phyloP scores from a whole-genome alignment of 2,888 invertebrate species.

The Sipha maydis region DNA sequence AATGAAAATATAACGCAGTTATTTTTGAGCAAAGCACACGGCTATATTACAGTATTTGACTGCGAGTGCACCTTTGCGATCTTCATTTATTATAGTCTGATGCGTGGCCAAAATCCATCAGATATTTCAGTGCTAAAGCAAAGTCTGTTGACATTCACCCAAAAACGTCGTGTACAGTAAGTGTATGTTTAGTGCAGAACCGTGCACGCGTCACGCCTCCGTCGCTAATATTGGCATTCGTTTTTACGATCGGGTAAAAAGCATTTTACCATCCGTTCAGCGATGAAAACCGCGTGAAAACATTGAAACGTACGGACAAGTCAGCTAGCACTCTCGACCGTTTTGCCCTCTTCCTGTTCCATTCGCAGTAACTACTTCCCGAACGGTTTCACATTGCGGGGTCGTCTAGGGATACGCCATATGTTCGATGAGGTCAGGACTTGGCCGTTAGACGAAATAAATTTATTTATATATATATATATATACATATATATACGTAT shows the following conservation, averaged over 20 bases:
- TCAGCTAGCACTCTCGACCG: neutral
- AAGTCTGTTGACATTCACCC: constrained; percentile 32
- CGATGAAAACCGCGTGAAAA: neutral
- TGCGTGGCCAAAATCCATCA: constrained; percentile 27
- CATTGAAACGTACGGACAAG: neutral
- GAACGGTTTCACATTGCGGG: neutral
- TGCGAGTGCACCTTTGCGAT: constrained; percentile 17
- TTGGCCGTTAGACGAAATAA: constrained; percentile 6
- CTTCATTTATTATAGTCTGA: constrained; percentile 29
- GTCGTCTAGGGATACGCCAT: constrained; percentile 33
- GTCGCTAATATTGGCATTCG: neutral
- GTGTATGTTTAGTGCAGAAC: too few species aligned
- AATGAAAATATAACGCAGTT: neutral
- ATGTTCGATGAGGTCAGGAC: constrained; percentile 51
- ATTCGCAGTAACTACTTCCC: too few species aligned
- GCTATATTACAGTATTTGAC: neutral
- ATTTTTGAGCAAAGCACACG: neutral
- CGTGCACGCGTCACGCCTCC: too few species aligned
- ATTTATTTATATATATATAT: neutral
- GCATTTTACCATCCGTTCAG: neutral
- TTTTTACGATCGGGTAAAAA: constrained; percentile 12
- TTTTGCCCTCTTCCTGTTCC: too few species aligned
- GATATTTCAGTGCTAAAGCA: constrained; percentile 34
- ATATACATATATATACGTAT: too few species aligned
- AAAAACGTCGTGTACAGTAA: neutral